Percentiles rank a stretch among this genome's conserved stretches.
Conservation (phyloP, 2,888 invertebrate genomes). For the Sminthurides aquaticus region DNA sequence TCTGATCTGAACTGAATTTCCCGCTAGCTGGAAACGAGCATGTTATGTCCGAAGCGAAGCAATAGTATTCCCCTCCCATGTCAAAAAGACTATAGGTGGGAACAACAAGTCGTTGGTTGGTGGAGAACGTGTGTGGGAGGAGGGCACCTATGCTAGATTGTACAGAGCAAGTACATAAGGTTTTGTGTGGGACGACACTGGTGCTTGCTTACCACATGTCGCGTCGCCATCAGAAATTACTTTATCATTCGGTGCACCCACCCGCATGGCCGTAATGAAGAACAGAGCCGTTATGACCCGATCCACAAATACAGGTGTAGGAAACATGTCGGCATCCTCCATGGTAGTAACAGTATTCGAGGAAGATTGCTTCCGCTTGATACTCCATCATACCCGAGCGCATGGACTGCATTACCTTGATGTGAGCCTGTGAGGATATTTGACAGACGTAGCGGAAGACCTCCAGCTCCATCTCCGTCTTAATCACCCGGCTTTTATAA, state of each 20-base stretch:
- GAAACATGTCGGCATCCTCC: constrained; percentile 82
- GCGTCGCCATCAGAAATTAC: constrained; percentile 74
- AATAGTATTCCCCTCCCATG: constrained; percentile 92
- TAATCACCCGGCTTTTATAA: constrained; percentile 69
- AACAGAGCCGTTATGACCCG: constrained; percentile 77
- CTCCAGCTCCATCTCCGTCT: constrained; percentile 75
- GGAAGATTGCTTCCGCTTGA: constrained; percentile 77
- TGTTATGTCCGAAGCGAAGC: constrained; percentile 93
- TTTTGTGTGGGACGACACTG: too few relatives aligned
- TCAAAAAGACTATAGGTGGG: constrained; percentile 75
- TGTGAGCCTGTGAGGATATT: constrained; percentile 94
- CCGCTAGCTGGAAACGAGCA: constrained; percentile 93
- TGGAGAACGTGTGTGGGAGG: too few relatives aligned
- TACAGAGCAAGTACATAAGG: background rate
- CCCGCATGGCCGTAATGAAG: constrained; percentile 97
- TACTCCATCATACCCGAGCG: constrained; percentile 71
- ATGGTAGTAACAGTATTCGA: constrained; percentile 72
- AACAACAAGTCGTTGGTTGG: too few relatives aligned
- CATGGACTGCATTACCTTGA: constrained; percentile 73
- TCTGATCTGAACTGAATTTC: constrained; percentile 85
- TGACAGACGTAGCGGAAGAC: constrained; percentile 83
- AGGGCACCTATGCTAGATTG: too few relatives aligned
- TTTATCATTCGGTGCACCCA: constrained; percentile 83
- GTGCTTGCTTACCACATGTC: constrained; percentile 56
- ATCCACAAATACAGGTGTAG: constrained; percentile 95